phyloP scores from a whole-genome alignment of 2,888 invertebrate species.

The Lutraria lutraria region DNA sequence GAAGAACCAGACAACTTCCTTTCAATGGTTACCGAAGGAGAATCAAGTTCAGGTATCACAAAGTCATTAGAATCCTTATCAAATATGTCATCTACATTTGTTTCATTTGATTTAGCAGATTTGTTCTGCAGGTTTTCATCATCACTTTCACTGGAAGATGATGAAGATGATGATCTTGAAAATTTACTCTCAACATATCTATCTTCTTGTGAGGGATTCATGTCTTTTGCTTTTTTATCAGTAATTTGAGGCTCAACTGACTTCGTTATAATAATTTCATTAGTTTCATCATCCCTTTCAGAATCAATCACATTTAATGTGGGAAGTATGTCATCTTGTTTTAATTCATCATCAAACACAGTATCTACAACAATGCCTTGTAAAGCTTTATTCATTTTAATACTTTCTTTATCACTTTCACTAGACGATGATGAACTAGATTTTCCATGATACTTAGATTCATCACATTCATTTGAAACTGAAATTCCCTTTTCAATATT shows the following conservation, averaged over 20 bases:
- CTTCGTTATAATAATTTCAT: not conserved
- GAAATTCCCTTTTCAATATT: too few species aligned
- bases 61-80: not conserved
- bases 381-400: not conserved
- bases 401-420: not conserved
- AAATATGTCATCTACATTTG: constrained; percentile 32
- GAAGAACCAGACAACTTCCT: constrained; percentile 17
- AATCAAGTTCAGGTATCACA: not conserved
- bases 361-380: not conserved
- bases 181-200: not conserved
- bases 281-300: not conserved
- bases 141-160: constrained; percentile 32
- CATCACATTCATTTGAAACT: too few species aligned
- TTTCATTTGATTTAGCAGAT: constrained; percentile 9
- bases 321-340: not conserved
- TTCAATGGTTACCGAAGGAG: not conserved
- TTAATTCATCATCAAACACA: not conserved
- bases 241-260: not conserved
- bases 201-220: too few species aligned
- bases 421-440: not conserved
- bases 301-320: not conserved
- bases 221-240: not conserved
- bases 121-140: not conserved
- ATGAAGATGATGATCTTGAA: constrained; percentile 6
- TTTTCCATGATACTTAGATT: too few species aligned